phyloP scores from a whole-genome alignment of 2,888 invertebrate species.

The Cosmorhoe ocellata region DNA sequence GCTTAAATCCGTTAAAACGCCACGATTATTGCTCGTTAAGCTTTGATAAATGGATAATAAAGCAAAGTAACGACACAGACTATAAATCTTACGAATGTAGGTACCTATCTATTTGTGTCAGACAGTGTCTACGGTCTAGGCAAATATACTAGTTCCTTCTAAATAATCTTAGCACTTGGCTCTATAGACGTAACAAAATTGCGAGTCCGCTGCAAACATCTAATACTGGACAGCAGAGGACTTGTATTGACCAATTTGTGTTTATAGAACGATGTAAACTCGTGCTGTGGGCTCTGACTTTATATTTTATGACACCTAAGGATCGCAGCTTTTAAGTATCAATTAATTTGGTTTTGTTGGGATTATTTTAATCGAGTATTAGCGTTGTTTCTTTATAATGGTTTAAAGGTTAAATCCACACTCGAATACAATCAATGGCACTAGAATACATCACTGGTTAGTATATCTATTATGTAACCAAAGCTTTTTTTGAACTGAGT shows the following conservation, averaged over 20 bases:
- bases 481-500: too few relatives aligned
- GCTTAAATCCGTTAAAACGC: slow-evolving; percentile 55
- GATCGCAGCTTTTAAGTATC: slow-evolving; percentile 14
- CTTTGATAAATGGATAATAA: slow-evolving; percentile 73
- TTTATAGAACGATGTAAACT: background rate
- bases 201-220: too few relatives aligned
- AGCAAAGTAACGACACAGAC: slow-evolving; percentile 54
- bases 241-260: too few relatives aligned
- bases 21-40: slow-evolving; percentile 68
- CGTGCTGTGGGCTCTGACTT: background rate
- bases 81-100: slow-evolving; percentile 56
- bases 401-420: slow-evolving; percentile 2
- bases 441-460: too few relatives aligned
- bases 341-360: slow-evolving; percentile 17
- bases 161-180: slow-evolving; percentile 8
- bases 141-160: slow-evolving; percentile 22
- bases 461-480: too few relatives aligned
- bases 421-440: too few relatives aligned
- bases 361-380: slow-evolving; percentile 15
- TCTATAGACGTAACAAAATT: background rate
- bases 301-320: slow-evolving; percentile 17
- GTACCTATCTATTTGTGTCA: slow-evolving; percentile 40
- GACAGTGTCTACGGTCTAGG: slow-evolving; percentile 24
- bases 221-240: too few relatives aligned
- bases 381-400: slow-evolving; percentile 13